These are phyloP conservation scores for Crotalus tigris DNA, from an alignment of 2,113 vertebrate species.

Conservation along the genomic window DNA sequence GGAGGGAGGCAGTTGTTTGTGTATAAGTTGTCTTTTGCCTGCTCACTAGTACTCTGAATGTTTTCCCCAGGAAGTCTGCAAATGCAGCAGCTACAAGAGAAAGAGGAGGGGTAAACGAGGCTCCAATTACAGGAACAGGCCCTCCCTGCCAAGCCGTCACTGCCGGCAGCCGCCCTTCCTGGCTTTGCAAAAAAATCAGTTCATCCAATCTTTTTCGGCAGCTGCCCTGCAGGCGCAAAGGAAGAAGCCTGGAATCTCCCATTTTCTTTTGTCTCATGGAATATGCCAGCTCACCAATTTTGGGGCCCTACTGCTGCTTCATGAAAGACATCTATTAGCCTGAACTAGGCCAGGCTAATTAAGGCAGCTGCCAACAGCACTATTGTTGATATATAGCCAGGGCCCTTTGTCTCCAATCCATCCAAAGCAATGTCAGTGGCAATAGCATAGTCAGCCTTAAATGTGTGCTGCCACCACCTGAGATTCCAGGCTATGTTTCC, in stretches of 20 bases:
- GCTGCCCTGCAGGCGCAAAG: background rate
- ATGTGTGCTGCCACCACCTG: background rate
- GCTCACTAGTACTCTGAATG: background rate
- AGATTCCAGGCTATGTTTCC: slow-evolving; percentile 49
- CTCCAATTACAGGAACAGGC: background rate
- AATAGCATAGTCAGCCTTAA: background rate
- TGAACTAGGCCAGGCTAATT: background rate
- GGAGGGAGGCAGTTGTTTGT: background rate
- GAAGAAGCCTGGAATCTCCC: no score
- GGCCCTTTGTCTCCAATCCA: background rate
- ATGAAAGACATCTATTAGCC: background rate
- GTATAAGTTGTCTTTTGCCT: no score
- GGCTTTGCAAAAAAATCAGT: background rate
- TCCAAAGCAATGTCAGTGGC: background rate
- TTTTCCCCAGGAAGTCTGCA: background rate
- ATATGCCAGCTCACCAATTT: background rate
- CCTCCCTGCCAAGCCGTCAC: background rate
- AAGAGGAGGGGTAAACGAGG: background rate
- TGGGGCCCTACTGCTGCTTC: background rate
- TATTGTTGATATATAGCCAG: no score
- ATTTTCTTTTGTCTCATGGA: background rate
- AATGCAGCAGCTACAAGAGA: background rate
- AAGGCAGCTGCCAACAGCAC: background rate
- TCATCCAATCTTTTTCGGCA: background rate
- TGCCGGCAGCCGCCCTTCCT: background rate